A percentile compares a stretch with the other conserved stretches of the same genome.
These are phyloP conservation scores for Spilosoma lubricipeda DNA, from an alignment of 2,888 invertebrate genomes.

Conservation along the genomic window DNA sequence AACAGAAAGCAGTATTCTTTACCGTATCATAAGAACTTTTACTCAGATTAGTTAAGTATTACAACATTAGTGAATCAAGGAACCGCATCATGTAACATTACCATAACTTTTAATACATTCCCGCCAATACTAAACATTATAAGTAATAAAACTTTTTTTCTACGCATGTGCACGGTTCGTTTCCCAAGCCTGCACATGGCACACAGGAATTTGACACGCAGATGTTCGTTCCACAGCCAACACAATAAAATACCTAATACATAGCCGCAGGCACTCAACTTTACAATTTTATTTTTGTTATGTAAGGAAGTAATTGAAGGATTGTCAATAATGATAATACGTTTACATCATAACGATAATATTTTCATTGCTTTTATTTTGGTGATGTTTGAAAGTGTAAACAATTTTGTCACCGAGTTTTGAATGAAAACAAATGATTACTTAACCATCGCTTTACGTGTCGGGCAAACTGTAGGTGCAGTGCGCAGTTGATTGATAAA, in stretches of 20 bases:
- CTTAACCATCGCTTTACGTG: too few relatives aligned
- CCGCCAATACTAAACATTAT: constrained; percentile 26
- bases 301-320: constrained; percentile 16
- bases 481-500: too few relatives aligned
- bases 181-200: constrained; percentile 85
- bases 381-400: background rate
- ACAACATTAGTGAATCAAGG: background rate
- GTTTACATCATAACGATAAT: too few relatives aligned
- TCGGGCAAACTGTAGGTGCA: too few relatives aligned
- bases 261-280: constrained; percentile 64
- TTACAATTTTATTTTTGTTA: constrained; percentile 25
- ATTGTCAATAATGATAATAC: background rate
- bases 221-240: constrained; percentile 80
- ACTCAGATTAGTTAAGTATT: background rate
- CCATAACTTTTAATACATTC: background rate
- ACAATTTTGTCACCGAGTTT: background rate
- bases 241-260: constrained; percentile 81
- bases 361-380: background rate
- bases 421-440: background rate
- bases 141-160: constrained; percentile 66
- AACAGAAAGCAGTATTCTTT: background rate
- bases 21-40: background rate
- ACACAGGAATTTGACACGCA: constrained; percentile 84
- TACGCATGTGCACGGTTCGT: constrained; percentile 75
- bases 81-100: background rate